phyloP scores from a whole-genome alignment of 2,888 invertebrate genomes.

The Meteorus colon region DNA sequence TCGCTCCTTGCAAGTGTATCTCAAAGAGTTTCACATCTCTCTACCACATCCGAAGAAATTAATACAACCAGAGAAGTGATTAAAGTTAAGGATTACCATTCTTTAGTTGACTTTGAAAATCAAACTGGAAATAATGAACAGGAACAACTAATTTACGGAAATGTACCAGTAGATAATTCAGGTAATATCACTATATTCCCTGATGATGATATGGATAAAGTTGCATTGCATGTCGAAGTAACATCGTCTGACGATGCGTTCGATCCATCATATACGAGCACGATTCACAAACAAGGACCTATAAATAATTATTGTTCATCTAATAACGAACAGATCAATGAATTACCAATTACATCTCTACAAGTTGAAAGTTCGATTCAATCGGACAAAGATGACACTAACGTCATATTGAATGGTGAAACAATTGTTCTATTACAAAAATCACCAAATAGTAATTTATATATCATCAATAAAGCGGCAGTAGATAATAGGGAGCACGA shows the following conservation, averaged over 20 bases:
- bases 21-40: slow-evolving; percentile 60
- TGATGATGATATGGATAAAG: slow-evolving; percentile 62
- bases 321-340: slow-evolving; percentile 26
- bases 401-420: slow-evolving; percentile 69
- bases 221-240: slow-evolving; percentile 63
- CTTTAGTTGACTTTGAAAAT: slow-evolving; percentile 19
- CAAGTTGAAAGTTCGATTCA: slow-evolving; percentile 52
- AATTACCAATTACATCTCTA: slow-evolving; percentile 18
- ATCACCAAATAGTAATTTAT: slow-evolving; percentile 70
- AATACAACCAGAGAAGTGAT: slow-evolving; percentile 55
- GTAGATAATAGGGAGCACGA: slow-evolving; percentile 58
- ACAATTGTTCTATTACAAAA: slow-evolving; percentile 68
- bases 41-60: slow-evolving; percentile 20
- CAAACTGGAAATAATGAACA: not conserved
- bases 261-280: slow-evolving; percentile 43
- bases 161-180: slow-evolving; percentile 50
- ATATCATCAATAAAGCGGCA: slow-evolving; percentile 71
- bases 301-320: not conserved
- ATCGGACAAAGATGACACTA: slow-evolving; percentile 61
- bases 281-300: slow-evolving; percentile 28
- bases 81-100: slow-evolving; percentile 64
- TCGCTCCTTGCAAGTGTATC: slow-evolving; percentile 68
- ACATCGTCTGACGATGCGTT: slow-evolving; percentile 58
- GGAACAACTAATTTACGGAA: slow-evolving; percentile 42
- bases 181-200: slow-evolving; percentile 62